phyloP scores from a whole-genome alignment of 2,888 invertebrate species.

The Cylloceria caligata region DNA sequence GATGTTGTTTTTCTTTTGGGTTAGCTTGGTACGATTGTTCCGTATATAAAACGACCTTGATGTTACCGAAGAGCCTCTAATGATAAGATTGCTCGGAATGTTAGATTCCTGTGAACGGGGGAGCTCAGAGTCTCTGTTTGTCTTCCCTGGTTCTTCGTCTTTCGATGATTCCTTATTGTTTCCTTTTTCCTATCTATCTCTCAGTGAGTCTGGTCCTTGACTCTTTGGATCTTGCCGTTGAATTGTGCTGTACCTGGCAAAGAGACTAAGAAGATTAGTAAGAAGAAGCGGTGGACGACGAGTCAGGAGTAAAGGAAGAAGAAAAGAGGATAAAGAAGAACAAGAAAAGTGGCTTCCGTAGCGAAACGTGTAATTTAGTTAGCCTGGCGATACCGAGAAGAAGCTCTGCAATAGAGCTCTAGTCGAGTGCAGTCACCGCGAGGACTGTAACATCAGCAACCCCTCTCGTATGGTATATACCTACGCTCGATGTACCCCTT shows the following conservation, averaged over 20 bases:
- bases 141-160: conserved; percentile 10
- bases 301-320: conserved; percentile 27
- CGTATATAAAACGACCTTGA: background rate
- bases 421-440: conserved; percentile 25
- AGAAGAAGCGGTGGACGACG: conserved; percentile 12
- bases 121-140: background rate
- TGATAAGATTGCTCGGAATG: conserved; percentile 39
- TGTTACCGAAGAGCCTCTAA: background rate
- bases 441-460: conserved; percentile 1
- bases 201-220: background rate
- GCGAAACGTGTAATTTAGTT: conserved; percentile 64
- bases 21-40: background rate
- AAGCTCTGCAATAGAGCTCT: conserved; percentile 17
- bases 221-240: conserved; percentile 47
- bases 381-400: conserved; percentile 60
- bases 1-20: background rate
- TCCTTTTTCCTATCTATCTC: conserved; percentile 38
- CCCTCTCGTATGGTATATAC: background rate
- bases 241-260: conserved; percentile 46
- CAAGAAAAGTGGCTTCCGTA: conserved; percentile 67
- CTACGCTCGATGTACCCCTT: conserved; percentile 31
- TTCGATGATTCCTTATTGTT: conserved; percentile 32
- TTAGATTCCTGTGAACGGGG: conserved; percentile 11
- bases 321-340: conserved; percentile 53
- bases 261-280: conserved; percentile 22